Evolutionary conservation across 2,113 vertebrate genomes (phyloP).

Genomic region (Ceuthmochares aereus): DNA sequence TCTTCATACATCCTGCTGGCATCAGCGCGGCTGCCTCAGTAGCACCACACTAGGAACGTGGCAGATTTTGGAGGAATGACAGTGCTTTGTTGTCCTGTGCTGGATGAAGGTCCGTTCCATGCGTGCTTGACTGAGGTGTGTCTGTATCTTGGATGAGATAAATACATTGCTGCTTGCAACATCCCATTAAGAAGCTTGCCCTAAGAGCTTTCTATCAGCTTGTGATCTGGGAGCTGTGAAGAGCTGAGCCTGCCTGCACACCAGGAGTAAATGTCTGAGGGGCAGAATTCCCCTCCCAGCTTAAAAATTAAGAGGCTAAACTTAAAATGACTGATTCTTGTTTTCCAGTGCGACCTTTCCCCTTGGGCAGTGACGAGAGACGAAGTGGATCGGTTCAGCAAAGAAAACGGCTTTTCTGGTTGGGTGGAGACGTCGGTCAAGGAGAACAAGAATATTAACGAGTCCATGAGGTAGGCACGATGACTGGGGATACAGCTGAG

Average conservation of each 20-base stretch:
- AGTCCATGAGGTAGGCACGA: constrained; percentile 84
- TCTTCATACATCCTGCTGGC: fast-evolving
- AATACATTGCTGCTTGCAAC: not conserved
- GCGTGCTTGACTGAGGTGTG: not conserved
- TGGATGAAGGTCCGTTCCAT: not conserved
- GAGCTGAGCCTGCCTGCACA: not conserved
- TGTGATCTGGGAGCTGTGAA: not conserved
- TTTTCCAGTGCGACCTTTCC: constrained; percentile 83
- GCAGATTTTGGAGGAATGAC: not conserved
- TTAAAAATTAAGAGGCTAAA: not conserved
- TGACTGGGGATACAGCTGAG: fast-evolving
- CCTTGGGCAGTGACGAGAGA: constrained; percentile 82
- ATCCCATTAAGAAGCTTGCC: not conserved
- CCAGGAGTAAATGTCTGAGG: not conserved
- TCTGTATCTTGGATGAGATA: not conserved
- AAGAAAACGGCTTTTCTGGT: constrained; percentile 83
- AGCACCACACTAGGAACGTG: not conserved
- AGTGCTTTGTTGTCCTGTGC: not conserved
- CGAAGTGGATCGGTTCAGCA: constrained; percentile 85
- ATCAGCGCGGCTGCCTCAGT: fast-evolving
- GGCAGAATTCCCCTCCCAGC: not conserved
- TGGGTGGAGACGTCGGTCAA: constrained; percentile 92
- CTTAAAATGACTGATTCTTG: not conserved
- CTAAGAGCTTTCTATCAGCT: not conserved
- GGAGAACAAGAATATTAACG: constrained; percentile 87